Conservation (phyloP, 53 echinoderm and acorn worm species). For the Astropecten irregularis region DNA sequence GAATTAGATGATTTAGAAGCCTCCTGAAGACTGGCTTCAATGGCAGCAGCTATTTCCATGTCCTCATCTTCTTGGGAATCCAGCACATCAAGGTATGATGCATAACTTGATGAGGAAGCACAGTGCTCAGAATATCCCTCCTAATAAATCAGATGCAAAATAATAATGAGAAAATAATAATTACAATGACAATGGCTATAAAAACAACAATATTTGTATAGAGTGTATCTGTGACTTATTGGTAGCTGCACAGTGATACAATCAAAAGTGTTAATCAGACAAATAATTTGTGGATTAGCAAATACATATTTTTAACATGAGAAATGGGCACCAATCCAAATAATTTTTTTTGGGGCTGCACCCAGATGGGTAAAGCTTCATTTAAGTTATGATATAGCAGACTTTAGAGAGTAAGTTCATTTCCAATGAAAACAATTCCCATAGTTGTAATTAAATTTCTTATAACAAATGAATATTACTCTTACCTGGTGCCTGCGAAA, state of each 20-base stretch:
- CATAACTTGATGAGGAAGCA: neutral
- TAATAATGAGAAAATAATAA: neutral
- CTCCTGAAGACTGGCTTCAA: slow-evolving; percentile 5
- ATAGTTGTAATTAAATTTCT: neutral
- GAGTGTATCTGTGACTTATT: neutral
- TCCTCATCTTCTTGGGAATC: neutral
- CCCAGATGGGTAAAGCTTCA: slow-evolving; percentile 10
- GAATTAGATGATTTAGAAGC: neutral
- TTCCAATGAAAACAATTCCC: neutral
- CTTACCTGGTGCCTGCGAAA: slow-evolving; percentile 4
- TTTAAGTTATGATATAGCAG: neutral
- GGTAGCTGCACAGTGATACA: no score
- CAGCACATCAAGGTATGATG: neutral
- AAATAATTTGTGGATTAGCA: no score
- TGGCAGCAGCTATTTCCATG: neutral
- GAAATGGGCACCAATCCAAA: no score
- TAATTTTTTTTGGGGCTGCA: no score
- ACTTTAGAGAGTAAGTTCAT: neutral
- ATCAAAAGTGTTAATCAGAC: no score
- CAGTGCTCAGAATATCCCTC: neutral
- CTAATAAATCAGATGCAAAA: neutral
- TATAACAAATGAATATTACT: neutral
- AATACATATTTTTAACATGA: no score
- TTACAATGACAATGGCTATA: neutral
- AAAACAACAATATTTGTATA: neutral